Base-by-base conservation (phyloP, 2,888 invertebrate genomes). In the Synergus laeviventris region DNA sequence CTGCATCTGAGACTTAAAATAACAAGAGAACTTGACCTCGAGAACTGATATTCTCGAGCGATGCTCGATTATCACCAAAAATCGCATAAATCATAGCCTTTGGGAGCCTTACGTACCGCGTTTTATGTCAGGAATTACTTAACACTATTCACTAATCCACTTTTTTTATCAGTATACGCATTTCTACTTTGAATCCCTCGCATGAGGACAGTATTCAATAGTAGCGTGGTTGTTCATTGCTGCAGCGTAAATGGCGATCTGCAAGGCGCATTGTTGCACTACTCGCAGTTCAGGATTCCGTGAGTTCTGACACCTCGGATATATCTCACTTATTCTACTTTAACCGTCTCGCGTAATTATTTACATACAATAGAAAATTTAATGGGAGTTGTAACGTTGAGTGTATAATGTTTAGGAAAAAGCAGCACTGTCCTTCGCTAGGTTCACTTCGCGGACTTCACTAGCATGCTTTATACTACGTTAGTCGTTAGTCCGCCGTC, bases 181-280 rank as follows among this genome's bases (percentile, higher is more conserved):
- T 42, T 36, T 49, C 11, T 36, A 36, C 12, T 70, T 31, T n/a
- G 49, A 16, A 18, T 9, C n/a, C 49, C 49, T 36, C n/a, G 14
- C 24, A 4, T n/a, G 11, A n/a, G 31, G 31, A 36, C 31, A 16
- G n/a, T 2, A 21, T 39, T 2, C 21, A 45, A 16, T 9, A n/a
- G n/a, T 36, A 31, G 31, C 24, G 49, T 49, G 49, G 16, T 16
- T 14, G 54, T 18, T 31, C 1, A 21, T 38, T 70, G 49, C 12
- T n/a, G 49, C n/a, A 36, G 11, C 21, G 21, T 49, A n/a, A 70
- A 70, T 70, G 70, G 49, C 16, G 31, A 49, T 36, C 16, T 14
- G n/a, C 49, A 18, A 70, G 49, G n/a, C 49, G 70, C 49, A 70
- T 70, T 70, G 70, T 70, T 54, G 4, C 45, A 49, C 49, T 54